Evolutionary conservation across 2,113 vertebrate genomes (phyloP), one percentile per base, ranked within the genome.

Genomic region (Passer montanus): DNA sequence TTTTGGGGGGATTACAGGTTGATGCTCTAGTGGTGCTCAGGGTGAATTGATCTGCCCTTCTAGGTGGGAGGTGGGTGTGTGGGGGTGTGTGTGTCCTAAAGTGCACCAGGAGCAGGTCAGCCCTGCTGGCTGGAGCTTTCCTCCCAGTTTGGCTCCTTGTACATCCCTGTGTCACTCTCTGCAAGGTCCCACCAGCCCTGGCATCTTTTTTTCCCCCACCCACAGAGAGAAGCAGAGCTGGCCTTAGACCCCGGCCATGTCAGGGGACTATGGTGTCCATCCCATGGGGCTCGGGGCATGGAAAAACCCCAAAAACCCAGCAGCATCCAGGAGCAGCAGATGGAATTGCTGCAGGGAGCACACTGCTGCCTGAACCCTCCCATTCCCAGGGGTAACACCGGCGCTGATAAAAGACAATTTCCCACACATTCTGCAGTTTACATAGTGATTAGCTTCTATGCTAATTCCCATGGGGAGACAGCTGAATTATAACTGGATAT

Each of bases 351-450:
- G 53, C 67, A 20, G 53, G 63, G 63, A 86, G 30, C 52, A 13
- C 10, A 26, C 53, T 17, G 43, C 18, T 69, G 37, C 69, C 37
- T 14, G 44, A 94, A 28, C 41, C 27, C 43, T 94, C 84, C 41
- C 55, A 11, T 64, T 89, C 95, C 77, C 90, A 66, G 68, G 22
- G 27, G 58, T 49, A 68, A 52, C n/a, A 3, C 41, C 13, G 35
- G 11, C 4, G 3, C 76, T 94, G 92, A 77, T 87, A 91, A 81
- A 69, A 94, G 68, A 73, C 63, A 52, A 58, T 93, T 91, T 93
- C 92, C 81, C 90, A 87, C 88, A 87, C 67, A 17, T 91, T 86
- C 68, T 76, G 63, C 44, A 72, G 52, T 76, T 80, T 72, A 83
- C 67, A 64, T 30, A 76, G 81, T 60, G 80, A 93, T 89, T 66